Conservation (phyloP, 2,113 vertebrate genomes). For the Cyprinodon brontotheroides region DNA sequence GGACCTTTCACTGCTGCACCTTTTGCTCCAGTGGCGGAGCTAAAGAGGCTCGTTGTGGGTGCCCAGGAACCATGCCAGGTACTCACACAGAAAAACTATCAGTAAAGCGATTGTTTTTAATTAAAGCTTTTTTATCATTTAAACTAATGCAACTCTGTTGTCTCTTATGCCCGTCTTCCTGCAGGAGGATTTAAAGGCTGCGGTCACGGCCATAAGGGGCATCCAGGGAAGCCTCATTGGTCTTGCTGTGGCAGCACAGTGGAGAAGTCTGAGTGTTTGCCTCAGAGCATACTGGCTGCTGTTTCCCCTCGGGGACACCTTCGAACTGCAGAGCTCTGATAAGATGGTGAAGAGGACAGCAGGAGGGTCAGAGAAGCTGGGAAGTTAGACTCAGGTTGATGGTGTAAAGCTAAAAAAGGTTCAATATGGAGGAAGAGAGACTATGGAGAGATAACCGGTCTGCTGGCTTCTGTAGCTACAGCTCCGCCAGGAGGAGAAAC, state of each 20-base stretch:
- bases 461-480: too few relatives aligned
- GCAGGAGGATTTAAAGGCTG: constrained; percentile 95
- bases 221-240: constrained; percentile 92
- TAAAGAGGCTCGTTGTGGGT: constrained; percentile 88
- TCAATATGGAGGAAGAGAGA: constrained; percentile 3
- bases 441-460: background rate
- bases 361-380: constrained; percentile 11
- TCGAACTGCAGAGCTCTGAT: constrained; percentile 87
- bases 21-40: constrained; percentile 94
- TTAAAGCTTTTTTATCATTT: background rate
- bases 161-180: background rate
- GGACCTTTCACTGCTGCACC: constrained; percentile 91
- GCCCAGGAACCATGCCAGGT: constrained; percentile 94
- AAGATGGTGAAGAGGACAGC: background rate
- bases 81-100: background rate
- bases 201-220: constrained; percentile 91
- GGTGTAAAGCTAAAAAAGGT: constrained; percentile 13
- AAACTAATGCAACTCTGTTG: background rate
- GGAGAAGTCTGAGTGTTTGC: constrained; percentile 84
- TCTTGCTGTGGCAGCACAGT: constrained; percentile 88
- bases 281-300: constrained; percentile 56
- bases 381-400: background rate
- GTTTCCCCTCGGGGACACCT: constrained; percentile 73
- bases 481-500: too few relatives aligned
- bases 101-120: background rate